A percentile compares a stretch with the other conserved stretches of the same genome.
phyloP scores from a whole-genome alignment of 2,797 vertebrate genomes.

The Cheirogaleus major region DNA sequence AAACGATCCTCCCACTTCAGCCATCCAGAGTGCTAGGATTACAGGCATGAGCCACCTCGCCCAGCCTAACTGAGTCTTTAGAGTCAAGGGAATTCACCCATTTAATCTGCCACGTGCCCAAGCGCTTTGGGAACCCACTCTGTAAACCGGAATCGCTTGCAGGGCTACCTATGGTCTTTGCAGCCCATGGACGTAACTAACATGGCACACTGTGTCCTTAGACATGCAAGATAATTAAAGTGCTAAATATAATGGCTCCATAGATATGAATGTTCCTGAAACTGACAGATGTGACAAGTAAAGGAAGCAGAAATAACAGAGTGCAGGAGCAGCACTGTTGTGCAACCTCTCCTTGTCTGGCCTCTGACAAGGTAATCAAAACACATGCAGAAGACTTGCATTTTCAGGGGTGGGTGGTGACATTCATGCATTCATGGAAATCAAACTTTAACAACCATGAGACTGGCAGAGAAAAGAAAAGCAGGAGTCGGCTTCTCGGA shows the following conservation, averaged over 20 bases:
- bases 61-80: background rate
- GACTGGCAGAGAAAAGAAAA: constrained; percentile 54
- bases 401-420: constrained; percentile 23
- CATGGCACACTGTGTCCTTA: constrained; percentile 53
- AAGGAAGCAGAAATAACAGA: constrained; percentile 71
- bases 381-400: constrained; percentile 29
- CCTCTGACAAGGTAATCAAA: constrained; percentile 71
- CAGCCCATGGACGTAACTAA: constrained; percentile 45
- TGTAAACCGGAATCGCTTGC: background rate
- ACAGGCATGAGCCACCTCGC: no score
- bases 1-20: no score
- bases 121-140: background rate
- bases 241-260: constrained; percentile 65
- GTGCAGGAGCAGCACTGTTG: background rate
- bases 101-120: background rate
- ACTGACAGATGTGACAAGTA: constrained; percentile 70
- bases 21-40: no score
- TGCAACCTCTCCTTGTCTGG: constrained; percentile 24
- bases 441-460: constrained; percentile 39
- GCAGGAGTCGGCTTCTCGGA: background rate
- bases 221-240: constrained; percentile 62
- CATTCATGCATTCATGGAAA: constrained; percentile 48
- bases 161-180: background rate
- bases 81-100: background rate
- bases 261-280: constrained; percentile 60